Percentiles rank a stretch among this genome's conserved stretches.
Evolutionary conservation across 2,797 vertebrate genomes (phyloP).

Genomic region (Epinephelus malabaricus): DNA sequence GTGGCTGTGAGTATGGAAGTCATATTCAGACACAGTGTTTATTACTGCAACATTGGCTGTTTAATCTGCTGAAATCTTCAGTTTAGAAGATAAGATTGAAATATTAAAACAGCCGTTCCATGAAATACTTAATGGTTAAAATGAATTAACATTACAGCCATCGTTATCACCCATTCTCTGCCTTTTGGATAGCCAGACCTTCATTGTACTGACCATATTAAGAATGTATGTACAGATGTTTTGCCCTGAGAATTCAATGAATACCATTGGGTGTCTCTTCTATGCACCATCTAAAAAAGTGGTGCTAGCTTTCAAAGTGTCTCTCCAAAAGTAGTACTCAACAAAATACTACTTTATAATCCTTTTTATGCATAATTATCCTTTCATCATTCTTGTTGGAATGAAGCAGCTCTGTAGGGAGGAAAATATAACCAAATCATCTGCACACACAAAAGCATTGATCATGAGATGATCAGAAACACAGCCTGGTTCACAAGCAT

Average conservation of each 20-base stretch:
- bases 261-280: neutral
- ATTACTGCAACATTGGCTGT: neutral
- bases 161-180: neutral
- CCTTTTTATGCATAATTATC: neutral
- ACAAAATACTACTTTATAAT: neutral
- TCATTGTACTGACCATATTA: neutral
- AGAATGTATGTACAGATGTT: neutral
- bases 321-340: neutral
- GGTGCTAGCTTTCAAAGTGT: neutral
- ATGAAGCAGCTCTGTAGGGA: neutral
- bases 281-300: neutral
- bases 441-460: neutral
- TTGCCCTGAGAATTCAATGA: neutral
- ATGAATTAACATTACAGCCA: neutral
- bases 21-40: neutral
- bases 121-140: neutral
- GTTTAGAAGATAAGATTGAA: neutral
- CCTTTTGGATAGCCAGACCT: neutral
- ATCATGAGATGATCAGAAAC: conserved; percentile 6
- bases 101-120: neutral
- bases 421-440: conserved; percentile 4
- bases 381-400: neutral
- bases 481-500: neutral
- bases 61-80: neutral
- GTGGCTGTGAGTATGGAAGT: conserved; percentile 91